Evolutionary conservation across 2,888 invertebrate genomes (phyloP).

Genomic region (Drosophila ustulata): DNA sequence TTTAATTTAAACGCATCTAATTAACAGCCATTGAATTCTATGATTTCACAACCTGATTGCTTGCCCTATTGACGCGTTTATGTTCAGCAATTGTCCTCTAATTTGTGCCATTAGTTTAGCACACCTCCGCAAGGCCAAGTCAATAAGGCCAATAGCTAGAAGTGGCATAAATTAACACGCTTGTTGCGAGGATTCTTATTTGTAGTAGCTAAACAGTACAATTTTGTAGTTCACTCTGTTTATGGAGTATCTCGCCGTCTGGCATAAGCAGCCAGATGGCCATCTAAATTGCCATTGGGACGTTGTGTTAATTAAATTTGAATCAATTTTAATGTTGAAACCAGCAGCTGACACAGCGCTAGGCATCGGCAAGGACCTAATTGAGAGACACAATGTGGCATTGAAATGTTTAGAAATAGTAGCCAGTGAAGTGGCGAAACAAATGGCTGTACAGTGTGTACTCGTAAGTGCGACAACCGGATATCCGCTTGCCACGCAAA

Average conservation of each 20-base stretch:
- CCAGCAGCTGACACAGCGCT: conserved; percentile 29
- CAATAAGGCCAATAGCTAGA: neutral
- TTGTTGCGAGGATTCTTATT: too few relatives aligned
- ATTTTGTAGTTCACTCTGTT: neutral
- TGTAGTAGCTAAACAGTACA: too few relatives aligned
- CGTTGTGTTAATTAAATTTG: conserved; percentile 53
- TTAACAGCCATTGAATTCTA: conserved; percentile 44
- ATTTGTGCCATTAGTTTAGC: conserved; percentile 23
- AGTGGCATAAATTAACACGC: neutral
- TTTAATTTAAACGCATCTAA: conserved; percentile 58
- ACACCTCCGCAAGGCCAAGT: neutral
- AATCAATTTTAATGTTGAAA: conserved; percentile 49
- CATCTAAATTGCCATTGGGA: conserved; percentile 1
- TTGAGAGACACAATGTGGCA: conserved; percentile 27
- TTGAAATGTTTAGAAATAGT: conserved; percentile 46
- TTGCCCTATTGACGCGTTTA: conserved; percentile 13
- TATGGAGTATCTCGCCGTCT: neutral
- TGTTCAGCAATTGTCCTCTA: conserved; percentile 36
- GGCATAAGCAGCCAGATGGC: neutral
- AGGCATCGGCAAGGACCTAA: conserved; percentile 19
- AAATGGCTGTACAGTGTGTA: conserved; percentile 27
- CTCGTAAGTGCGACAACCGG: conserved; percentile 69
- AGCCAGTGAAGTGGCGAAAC: conserved; percentile 38
- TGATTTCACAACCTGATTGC: conserved; percentile 24
- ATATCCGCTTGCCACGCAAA: conserved; percentile 70